phyloP scores from a whole-genome alignment of 2,797 vertebrate species.

The Muraenolepis orangiensis region DNA sequence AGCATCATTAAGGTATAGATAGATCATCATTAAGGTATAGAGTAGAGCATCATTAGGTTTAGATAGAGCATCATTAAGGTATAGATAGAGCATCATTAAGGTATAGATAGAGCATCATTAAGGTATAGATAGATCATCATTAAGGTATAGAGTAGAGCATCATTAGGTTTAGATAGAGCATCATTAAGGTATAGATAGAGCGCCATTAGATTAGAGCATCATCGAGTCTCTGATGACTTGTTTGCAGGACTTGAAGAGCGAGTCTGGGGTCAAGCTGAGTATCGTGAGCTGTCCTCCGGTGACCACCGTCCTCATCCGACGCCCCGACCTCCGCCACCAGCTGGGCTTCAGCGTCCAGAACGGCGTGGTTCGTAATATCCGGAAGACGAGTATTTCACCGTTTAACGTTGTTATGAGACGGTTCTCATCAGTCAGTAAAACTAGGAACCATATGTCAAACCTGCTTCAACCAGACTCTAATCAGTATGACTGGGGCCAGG shows the following conservation, averaged over 20 bases:
- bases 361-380: conserved; percentile 84
- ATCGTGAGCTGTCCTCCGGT: conserved; percentile 95
- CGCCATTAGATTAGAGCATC: background rate
- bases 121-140: background rate
- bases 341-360: conserved; percentile 98
- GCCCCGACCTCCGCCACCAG: conserved; percentile 93
- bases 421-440: too few species aligned
- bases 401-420: background rate
- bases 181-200: background rate
- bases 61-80: too few species aligned
- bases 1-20: too few species aligned
- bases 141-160: too few species aligned
- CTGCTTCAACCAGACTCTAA: too few species aligned
- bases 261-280: conserved; percentile 88
- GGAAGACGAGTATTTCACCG: background rate
- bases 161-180: too few species aligned
- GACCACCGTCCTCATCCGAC: conserved; percentile 93
- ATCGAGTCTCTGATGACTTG: background rate
- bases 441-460: too few species aligned
- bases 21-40: too few species aligned
- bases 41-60: too few species aligned
- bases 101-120: background rate
- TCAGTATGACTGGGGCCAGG: too few species aligned
- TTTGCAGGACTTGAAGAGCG: conserved; percentile 89
- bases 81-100: background rate